Conservation (phyloP, 2,888 invertebrate species). For the Lasioglossum morio region DNA sequence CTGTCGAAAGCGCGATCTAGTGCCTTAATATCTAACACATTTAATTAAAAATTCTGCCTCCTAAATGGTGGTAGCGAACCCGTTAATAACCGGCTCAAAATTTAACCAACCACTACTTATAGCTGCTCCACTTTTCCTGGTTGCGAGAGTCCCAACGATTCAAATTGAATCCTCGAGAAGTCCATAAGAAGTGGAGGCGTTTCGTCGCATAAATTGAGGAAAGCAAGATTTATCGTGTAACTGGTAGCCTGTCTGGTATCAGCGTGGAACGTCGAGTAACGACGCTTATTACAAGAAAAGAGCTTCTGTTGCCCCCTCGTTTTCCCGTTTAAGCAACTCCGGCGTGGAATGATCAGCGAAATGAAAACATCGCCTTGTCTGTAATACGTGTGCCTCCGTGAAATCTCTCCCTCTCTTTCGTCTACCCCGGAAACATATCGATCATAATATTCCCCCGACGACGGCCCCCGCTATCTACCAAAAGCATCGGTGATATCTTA, state of each 20-base stretch:
- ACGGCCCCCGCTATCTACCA: slow-evolving; percentile 25
- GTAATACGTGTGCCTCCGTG: neutral
- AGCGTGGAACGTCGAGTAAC: slow-evolving; percentile 3
- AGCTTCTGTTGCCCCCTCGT: slow-evolving; percentile 23
- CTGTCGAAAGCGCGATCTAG: too few species aligned
- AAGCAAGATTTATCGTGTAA: neutral
- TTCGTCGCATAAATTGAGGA: slow-evolving; percentile 16
- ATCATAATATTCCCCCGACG: slow-evolving; percentile 17
- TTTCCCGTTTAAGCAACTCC: slow-evolving; percentile 32
- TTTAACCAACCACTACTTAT: neutral
- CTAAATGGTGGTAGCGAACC: neutral
- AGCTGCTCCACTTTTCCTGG: neutral
- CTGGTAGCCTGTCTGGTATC: neutral
- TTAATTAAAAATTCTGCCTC: too few species aligned
- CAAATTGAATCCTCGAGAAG: slow-evolving; percentile 1
- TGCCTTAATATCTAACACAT: too few species aligned
- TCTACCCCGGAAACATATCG: slow-evolving; percentile 39
- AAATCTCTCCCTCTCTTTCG: neutral
- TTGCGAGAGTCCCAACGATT: neutral
- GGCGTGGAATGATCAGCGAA: slow-evolving; percentile 25
- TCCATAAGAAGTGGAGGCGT: neutral
- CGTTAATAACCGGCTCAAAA: neutral
- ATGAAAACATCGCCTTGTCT: slow-evolving; percentile 26
- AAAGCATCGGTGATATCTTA: slow-evolving; percentile 55
- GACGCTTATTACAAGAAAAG: slow-evolving; percentile 31